Base-by-base conservation (phyloP, 2,797 vertebrate species). In the Onychomys arenicola region DNA sequence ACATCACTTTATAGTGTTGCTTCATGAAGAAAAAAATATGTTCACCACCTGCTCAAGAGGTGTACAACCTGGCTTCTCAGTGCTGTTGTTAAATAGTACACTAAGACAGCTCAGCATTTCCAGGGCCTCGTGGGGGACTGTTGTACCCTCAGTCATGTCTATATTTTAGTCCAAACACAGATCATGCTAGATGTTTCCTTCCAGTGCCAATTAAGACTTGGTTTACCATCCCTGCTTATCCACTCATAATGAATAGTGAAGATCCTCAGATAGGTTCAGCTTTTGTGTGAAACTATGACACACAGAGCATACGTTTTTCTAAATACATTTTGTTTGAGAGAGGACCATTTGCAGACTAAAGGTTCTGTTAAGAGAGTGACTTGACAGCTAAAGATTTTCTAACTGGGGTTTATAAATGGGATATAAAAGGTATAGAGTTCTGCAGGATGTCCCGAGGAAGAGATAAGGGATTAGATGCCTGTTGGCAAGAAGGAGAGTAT, bases 21-120 rank as follows among this genome's bases (percentile, higher is more conserved):
- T 96, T 95, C 73, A 63, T 63, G 46, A 76, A 89, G 65, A 77
- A 94, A 83, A 85, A 88, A 94, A 84, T 43, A 52, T 27, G 37
- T 85, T 80, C 84, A 34, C 76, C 80, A 71, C 78, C 77, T 77
- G 83, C 12, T 78, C 49, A 73, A 37, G 19, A 81, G 61, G 61
- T 65, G 12, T 78, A 14, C 46, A 37, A 23, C 83, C 80, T 94
- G 80, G 11, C 16, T 93, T 85, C 49, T 75, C 61, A 94, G 63
- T 6, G 23, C 23, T 57, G 61, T 59, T 19, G 49, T 71, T 55
- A 73, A 85, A 9, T 37, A 75, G 83, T 6, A 19, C 37, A 19
- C 40, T 49, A n/a, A 71, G 25, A 71, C 14, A 5, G 55, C 25
- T 55, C 59, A 46, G n/a, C 29, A 21, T 71, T 67, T 63, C 19